Evolutionary conservation across 1,140 invertebrate genomes (phyloP).

Genomic region (Geopemphigus sp.): DNA sequence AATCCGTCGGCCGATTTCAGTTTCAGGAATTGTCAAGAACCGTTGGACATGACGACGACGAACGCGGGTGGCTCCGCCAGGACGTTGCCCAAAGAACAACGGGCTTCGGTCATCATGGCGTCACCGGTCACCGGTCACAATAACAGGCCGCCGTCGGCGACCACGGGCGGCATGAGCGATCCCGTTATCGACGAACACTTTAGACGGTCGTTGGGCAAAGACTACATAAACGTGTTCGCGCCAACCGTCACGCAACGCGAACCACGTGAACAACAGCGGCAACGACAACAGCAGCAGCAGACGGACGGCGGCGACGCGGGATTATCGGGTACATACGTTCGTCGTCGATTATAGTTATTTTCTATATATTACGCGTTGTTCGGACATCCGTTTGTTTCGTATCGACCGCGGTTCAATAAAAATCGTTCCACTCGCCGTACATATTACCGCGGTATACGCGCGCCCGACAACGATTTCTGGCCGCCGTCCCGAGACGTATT

Average conservation of each 20-base stretch:
- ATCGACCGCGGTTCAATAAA: no score
- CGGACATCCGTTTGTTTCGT: no score
- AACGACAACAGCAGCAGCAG: not conserved
- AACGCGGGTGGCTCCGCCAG: not conserved
- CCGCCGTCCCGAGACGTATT: no score
- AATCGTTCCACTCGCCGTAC: no score
- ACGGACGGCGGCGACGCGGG: not conserved
- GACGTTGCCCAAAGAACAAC: slow-evolving; percentile 18
- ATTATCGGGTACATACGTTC: slow-evolving; percentile 10
- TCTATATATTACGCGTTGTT: no score
- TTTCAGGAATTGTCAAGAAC: slow-evolving; percentile 51
- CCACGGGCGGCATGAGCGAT: slow-evolving; percentile 62
- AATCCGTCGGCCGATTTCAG: not conserved
- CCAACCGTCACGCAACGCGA: not conserved
- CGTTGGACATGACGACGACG: slow-evolving; percentile 53
- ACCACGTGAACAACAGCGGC: no score
- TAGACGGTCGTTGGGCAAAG: slow-evolving; percentile 82
- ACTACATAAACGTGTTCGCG: slow-evolving; percentile 73
- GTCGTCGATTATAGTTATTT: no score
- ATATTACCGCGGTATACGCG: no score
- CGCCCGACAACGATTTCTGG: no score
- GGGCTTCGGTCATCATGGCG: slow-evolving; percentile 40
- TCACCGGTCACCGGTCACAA: slow-evolving; percentile 52
- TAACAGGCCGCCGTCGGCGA: slow-evolving; percentile 56
- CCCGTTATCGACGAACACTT: slow-evolving; percentile 95